These are phyloP conservation scores for Lanius ludovicianus DNA, from an alignment of 2,113 vertebrate genomes.

Conservation along the genomic window DNA sequence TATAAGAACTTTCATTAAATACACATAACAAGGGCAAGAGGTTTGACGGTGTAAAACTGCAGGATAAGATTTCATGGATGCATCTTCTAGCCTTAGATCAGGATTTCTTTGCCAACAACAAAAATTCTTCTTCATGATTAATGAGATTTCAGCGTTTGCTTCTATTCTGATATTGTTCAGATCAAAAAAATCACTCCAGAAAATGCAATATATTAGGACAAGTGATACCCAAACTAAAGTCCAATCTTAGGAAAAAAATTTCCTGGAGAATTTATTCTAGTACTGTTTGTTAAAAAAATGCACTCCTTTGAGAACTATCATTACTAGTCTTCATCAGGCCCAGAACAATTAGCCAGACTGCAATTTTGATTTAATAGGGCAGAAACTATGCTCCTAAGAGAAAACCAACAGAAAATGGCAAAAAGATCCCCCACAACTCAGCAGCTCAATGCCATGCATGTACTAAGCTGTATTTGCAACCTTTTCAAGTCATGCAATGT, in stretches of 20 bases:
- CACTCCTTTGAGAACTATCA: background rate
- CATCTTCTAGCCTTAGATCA: background rate
- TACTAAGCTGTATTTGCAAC: background rate
- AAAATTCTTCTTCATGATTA: background rate
- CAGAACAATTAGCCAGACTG: background rate
- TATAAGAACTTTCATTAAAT: background rate
- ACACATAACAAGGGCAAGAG: background rate
- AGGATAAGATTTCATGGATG: background rate
- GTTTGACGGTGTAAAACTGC: background rate
- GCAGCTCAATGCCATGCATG: background rate
- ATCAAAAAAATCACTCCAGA: background rate
- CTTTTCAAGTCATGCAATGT: background rate
- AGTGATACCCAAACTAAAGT: background rate
- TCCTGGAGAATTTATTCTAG: background rate
- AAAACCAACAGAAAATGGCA: background rate
- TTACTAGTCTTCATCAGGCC: background rate
- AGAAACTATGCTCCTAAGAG: background rate
- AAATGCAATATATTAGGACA: background rate
- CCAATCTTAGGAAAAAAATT: background rate
- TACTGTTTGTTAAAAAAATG: background rate
- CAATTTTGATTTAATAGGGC: background rate
- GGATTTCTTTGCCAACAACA: background rate
- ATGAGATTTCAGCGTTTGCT: background rate
- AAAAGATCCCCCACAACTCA: background rate
- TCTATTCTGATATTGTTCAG: background rate